Base-by-base conservation (phyloP, 2,113 vertebrate species). In the Tympanuchus pallidicinctus region DNA sequence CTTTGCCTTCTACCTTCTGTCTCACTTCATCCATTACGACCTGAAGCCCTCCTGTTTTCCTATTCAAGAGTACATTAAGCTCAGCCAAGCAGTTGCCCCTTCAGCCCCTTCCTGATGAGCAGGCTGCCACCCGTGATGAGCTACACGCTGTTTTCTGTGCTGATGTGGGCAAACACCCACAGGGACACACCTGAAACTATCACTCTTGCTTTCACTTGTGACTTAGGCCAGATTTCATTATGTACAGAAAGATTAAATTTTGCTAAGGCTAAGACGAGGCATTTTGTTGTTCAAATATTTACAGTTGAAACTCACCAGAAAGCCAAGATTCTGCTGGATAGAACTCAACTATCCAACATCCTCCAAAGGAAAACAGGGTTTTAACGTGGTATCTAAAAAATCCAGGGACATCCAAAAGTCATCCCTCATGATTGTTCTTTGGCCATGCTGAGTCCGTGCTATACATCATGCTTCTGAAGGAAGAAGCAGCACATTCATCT, bases 251-350 rank as follows among this genome's bases (percentile, higher is more conserved):
- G 71, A 86, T 89, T 86, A 54, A 72, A 85, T 93, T 80, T 92
- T 88, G 82, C 70, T 72, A 59, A 90, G 64, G 69, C 70, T 94
- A 88, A 91, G 70, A 92, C 0, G 3, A 81, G 63, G n/a, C 80
- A 73, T 73, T 73, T 82, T 95, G 16, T 85, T 69, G 50, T 75
- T 93, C 92, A 94, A 84, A 83, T 86, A 86, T 92, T 97, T 92
- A 89, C 34, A 64, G 69, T 59, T 57, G 67, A 73, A 82, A 72
- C 71, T 93, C 56, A 47, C 36, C 84, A 74, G 30, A 85, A 90
- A 88, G 76, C 74, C 75, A 85, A 91, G 60, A 84, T 82, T 82
- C 80, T 70, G 54, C 83, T 95, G 94, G 86, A 86, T 75, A 59
- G 70, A 8, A 8, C 45, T 89, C 67, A 82, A 59, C 74, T 86